Base-by-base conservation (phyloP, 92 coral and sea anemone species). In the Blastomussa wellsi region DNA sequence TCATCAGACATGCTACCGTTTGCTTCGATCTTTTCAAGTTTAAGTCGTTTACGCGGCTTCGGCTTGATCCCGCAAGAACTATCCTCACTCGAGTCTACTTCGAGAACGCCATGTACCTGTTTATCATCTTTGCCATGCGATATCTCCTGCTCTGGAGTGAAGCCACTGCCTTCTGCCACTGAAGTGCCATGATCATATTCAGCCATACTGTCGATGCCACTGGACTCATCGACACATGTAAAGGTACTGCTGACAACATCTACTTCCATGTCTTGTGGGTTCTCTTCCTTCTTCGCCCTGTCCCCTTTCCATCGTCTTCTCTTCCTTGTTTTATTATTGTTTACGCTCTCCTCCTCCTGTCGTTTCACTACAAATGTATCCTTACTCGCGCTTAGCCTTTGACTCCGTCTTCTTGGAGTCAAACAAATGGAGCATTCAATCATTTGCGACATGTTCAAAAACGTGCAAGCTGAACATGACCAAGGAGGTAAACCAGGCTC, bases 391-490 rank as follows among this genome's bases (percentile, higher is more conserved):
- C 82, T 65, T 10, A 60, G 79, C 57, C 97, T 86, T 88, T 90
- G 89, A 78, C 97, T 94, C 20, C 95, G 91, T 49, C 97, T 70
- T 71, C 93, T 85, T 32, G 97, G 97, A 57, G 95, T 94, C 69
- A 94, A 53, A 71, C 97, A 94, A 26, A 94, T 33, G 19, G 93
- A 91, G 71, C 97, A 94, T 76, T 94, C 97, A 51, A 89, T 94
- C 90, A 94, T 80, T 83, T 89, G 89, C 42, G 90, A 87, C 69
- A 91, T 87, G 85, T 94, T 94, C 49, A 74, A 68, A 9, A 94
- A 82, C 41, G 97, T 94, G 60, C 97, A 94, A 31, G 88, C 89
- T 0, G 91, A 74, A 62, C 97, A 94, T 24, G 89, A 57, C 97
- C 97, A 94, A 26, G 91, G 85, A 5, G 88, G 88, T 4, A 78